These are phyloP conservation scores for Neolamprologus devosi DNA, from an alignment of 2,113 vertebrate species.

Conservation along the genomic window DNA sequence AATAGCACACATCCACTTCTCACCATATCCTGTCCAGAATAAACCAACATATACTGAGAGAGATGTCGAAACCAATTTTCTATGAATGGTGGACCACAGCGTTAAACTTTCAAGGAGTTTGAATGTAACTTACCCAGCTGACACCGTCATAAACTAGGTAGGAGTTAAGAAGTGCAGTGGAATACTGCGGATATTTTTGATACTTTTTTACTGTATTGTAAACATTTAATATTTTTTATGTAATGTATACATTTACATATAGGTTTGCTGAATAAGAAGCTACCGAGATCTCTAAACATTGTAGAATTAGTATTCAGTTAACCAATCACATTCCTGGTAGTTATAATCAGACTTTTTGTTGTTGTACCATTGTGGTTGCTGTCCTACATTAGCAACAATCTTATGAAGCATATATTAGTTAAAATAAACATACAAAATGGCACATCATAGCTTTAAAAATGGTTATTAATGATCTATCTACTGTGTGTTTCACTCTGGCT, in stretches of 20 bases:
- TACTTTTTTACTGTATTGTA: neutral
- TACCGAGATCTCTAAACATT: neutral
- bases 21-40: conserved; percentile 64
- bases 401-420: neutral
- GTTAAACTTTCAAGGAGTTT: conserved; percentile 22
- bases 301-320: neutral
- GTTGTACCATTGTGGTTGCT: neutral
- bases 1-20: conserved; percentile 67
- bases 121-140: neutral
- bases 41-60: conserved; percentile 49
- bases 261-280: neutral
- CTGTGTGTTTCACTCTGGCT: neutral
- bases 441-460: neutral
- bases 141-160: neutral
- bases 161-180: neutral
- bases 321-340: neutral
- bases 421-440: neutral
- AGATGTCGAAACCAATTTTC: conserved; percentile 44
- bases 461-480: neutral
- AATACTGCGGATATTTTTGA: neutral
- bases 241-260: neutral
- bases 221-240: neutral
- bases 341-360: neutral
- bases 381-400: neutral
- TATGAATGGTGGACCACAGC: conserved; percentile 2